Base-by-base conservation (phyloP, 2,888 invertebrate species). In the Eretmocerus hayati region DNA sequence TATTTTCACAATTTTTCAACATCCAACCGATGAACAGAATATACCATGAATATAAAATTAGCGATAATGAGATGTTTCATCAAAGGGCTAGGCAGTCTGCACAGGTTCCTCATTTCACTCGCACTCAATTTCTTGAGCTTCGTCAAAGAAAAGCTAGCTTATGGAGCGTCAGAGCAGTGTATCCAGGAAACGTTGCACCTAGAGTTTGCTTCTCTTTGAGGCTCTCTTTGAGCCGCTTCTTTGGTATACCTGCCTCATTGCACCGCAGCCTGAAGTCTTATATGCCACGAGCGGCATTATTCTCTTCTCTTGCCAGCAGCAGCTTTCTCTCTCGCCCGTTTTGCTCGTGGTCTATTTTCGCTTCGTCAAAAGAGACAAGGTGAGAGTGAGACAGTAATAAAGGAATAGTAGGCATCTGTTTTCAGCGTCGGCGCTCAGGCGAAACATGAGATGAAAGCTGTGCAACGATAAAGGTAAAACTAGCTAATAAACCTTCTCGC, bases 61-160 rank as follows among this genome's bases (percentile, higher is more conserved):
- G n/a, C n/a, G n/a, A n/a, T n/a, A n/a, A n/a, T n/a, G n/a, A n/a
- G n/a, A n/a, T n/a, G n/a, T n/a, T n/a, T n/a, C n/a, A n/a, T n/a
- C n/a, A n/a, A n/a, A n/a, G n/a, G n/a, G n/a, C n/a, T n/a, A n/a
- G n/a, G n/a, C n/a, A n/a, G n/a, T n/a, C n/a, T n/a, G n/a, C n/a
- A n/a, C n/a, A n/a, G n/a, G n/a, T n/a, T n/a, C n/a, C n/a, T n/a
- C n/a, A n/a, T n/a, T n/a, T n/a, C n/a, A n/a, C n/a, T n/a, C n/a
- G n/a, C n/a, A n/a, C 37, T 37, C 37, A 13, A 18, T 18, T 9
- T 3, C 16, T 3, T 3, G 9, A 13, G 37, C 32, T n/a, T 32
- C 43, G 48, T n/a, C 37, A 37, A 50, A 26, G 26, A 26, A 11
- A 26, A 11, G 26, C 26, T 26, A 11, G 26, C 11, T 26, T 26